Percentiles rank a stretch among this genome's conserved stretches.
Conservation (phyloP, 2,113 vertebrate genomes). For the Hydrochoerus hydrochaeris region DNA sequence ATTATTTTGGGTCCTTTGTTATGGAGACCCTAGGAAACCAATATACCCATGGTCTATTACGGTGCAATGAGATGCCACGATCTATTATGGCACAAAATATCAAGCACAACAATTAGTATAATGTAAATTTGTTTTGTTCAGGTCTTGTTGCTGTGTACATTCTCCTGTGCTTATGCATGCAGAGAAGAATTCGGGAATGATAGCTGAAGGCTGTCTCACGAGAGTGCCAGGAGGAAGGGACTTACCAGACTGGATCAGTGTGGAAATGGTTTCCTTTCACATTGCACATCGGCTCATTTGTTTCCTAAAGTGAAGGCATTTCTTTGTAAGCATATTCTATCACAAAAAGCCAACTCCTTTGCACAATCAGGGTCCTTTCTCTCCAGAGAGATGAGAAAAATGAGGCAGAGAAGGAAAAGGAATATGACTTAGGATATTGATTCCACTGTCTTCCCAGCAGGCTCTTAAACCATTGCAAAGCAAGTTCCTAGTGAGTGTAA, state of each 20-base stretch:
- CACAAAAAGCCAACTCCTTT: neutral
- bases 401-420: neutral
- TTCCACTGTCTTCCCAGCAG: neutral
- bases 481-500: neutral
- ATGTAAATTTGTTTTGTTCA: constrained; percentile 2
- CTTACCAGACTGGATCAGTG: neutral
- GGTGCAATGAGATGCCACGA: neutral
- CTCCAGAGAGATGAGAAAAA: neutral
- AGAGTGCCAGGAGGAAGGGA: neutral
- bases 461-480: neutral
- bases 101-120: neutral
- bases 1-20: neutral
- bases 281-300: neutral
- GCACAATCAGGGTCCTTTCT: neutral
- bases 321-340: neutral
- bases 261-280: neutral
- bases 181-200: neutral
- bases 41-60: neutral
- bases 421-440: neutral
- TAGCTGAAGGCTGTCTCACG: neutral
- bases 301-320: neutral
- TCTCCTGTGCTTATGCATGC: neutral
- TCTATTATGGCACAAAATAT: neutral
- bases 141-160: neutral
- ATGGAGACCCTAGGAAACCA: neutral